phyloP scores from a whole-genome alignment of 2,888 invertebrate genomes.

The Caenorhabditis auriculariae region DNA sequence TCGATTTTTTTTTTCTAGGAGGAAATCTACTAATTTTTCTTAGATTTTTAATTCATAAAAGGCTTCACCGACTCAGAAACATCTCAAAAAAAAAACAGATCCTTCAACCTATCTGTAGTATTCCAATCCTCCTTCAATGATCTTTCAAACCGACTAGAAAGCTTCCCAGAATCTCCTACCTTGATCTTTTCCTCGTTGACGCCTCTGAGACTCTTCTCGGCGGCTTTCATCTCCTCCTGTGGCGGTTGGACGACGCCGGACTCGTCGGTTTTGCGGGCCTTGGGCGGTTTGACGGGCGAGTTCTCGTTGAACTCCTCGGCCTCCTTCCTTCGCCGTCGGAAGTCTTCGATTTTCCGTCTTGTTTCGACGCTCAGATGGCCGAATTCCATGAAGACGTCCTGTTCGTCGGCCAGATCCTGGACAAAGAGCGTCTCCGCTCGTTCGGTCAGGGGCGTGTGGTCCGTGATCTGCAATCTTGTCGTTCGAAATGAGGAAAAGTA shows the following conservation, averaged over 20 bases:
- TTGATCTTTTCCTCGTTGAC: constrained; percentile 28
- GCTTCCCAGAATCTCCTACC: too few relatives aligned
- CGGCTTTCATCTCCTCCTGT: constrained; percentile 46
- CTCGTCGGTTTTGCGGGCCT: constrained; percentile 36
- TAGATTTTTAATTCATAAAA: too few relatives aligned
- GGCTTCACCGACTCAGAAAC: too few relatives aligned
- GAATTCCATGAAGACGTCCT: constrained; percentile 64
- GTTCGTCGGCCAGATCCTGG: constrained; percentile 62
- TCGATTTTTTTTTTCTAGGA: too few relatives aligned
- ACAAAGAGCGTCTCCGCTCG: constrained; percentile 62
- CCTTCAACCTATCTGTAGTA: too few relatives aligned
- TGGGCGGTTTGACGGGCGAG: constrained; percentile 60
- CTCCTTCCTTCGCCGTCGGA: constrained; percentile 61
- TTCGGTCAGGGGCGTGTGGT: constrained; percentile 62
- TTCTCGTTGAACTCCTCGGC: constrained; percentile 63
- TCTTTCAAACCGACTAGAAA: too few relatives aligned
- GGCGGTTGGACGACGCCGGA: constrained; percentile 10
- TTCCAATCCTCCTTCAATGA: too few relatives aligned
- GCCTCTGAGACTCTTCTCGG: constrained; percentile 56
- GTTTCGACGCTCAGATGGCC: constrained; percentile 53
- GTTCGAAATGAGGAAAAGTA: neutral
- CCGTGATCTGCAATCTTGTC: constrained; percentile 47
- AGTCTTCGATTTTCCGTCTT: constrained; percentile 62
- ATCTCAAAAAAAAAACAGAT: too few relatives aligned
- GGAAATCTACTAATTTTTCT: too few relatives aligned